Evolutionary conservation across 2,113 vertebrate species (phyloP).

Genomic region (Myrmecophaga tridactyla): DNA sequence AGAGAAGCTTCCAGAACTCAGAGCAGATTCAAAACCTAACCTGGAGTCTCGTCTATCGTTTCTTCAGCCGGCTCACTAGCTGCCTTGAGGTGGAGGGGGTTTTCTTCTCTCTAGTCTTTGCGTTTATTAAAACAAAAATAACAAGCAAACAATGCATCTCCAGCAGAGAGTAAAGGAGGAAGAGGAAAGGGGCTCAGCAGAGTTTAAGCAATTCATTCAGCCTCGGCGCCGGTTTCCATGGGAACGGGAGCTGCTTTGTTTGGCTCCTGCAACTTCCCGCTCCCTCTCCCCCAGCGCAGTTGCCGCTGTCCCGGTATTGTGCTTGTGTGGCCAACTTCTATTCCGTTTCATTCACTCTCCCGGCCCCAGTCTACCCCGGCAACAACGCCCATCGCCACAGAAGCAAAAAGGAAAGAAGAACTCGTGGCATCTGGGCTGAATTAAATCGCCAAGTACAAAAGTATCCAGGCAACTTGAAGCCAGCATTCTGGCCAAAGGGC

Average conservation of each 20-base stretch:
- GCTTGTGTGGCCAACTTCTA: constrained; percentile 80
- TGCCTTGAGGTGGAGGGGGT: constrained; percentile 52
- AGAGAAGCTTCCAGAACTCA: constrained; percentile 29
- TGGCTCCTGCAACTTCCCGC: constrained; percentile 50
- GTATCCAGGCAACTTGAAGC: constrained; percentile 49
- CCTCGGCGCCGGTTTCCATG: constrained; percentile 81
- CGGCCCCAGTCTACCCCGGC: constrained; percentile 64
- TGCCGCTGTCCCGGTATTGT: constrained; percentile 69
- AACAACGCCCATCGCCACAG: constrained; percentile 59
- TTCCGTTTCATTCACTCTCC: constrained; percentile 56
- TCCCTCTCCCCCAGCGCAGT: neutral
- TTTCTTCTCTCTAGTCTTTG: constrained; percentile 66
- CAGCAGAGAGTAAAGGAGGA: constrained; percentile 73
- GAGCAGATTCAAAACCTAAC: neutral
- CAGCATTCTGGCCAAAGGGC: neutral
- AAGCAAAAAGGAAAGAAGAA: constrained; percentile 69
- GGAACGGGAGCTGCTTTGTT: constrained; percentile 82
- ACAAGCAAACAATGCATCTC: constrained; percentile 77
- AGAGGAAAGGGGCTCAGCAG: constrained; percentile 77
- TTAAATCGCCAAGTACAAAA: constrained; percentile 55
- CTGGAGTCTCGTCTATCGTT: no score
- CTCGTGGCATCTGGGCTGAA: constrained; percentile 67
- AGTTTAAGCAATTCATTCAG: constrained; percentile 78
- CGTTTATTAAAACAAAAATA: constrained; percentile 72
- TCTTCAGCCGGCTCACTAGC: constrained; percentile 68